A percentile compares a stretch with the other conserved stretches of the same genome.
Evolutionary conservation across 2,113 vertebrate genomes (phyloP).

Genomic region (Grammomys surdaster): DNA sequence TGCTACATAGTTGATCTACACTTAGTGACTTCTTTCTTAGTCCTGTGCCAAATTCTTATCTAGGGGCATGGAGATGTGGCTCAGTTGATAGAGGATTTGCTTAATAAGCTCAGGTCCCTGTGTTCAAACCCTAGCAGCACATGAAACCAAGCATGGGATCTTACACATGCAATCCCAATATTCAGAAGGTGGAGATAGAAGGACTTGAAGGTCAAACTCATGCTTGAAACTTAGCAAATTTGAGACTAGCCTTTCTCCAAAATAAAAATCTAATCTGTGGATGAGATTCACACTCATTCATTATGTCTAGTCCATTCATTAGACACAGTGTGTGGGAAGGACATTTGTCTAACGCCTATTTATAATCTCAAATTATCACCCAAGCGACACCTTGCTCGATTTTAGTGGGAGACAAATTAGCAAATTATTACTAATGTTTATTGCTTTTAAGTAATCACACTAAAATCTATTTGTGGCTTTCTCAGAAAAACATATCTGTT

Average conservation of each 20-base stretch:
- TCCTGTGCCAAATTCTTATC: neutral
- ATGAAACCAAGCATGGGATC: too few relatives aligned
- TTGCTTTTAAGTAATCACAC: neutral
- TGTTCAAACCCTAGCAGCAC: neutral
- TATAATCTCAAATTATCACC: neutral
- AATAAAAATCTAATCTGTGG: neutral
- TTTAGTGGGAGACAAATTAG: neutral
- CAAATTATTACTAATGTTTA: neutral
- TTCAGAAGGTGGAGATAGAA: too few relatives aligned
- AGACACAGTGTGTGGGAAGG: neutral
- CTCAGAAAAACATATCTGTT: constrained; percentile 11
- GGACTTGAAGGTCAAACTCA: neutral
- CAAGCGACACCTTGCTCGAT: neutral
- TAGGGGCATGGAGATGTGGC: neutral
- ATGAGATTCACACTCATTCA: neutral
- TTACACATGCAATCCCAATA: neutral
- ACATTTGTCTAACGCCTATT: neutral
- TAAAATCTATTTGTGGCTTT: neutral
- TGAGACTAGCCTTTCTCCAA: neutral
- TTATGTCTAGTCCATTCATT: neutral
- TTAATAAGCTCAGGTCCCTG: neutral
- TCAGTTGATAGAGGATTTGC: neutral
- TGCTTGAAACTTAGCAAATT: neutral
- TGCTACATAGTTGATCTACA: neutral
- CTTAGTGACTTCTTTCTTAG: neutral